A percentile compares a stretch with the other conserved stretches of the same genome.
Evolutionary conservation across 2,797 vertebrate genomes (phyloP).

Genomic region (Tauraco hartlaubi): DNA sequence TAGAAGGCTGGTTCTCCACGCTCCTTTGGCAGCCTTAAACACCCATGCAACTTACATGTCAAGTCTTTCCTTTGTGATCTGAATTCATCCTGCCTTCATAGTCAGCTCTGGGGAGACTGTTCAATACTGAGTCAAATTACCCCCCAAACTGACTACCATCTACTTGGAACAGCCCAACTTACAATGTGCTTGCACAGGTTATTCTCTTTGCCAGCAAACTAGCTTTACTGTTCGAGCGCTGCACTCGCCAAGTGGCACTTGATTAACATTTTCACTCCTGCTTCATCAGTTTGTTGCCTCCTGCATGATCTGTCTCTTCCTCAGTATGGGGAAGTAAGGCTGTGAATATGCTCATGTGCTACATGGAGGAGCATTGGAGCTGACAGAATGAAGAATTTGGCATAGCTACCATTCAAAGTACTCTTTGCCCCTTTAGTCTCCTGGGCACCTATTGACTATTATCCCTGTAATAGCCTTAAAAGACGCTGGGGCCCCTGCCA

Average conservation of each 20-base stretch:
- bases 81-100: background rate
- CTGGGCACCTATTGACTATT: background rate
- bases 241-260: accelerated
- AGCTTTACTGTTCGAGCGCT: background rate
- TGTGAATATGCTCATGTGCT: background rate
- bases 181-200: background rate
- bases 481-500: background rate
- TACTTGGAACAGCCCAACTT: background rate
- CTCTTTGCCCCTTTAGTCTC: background rate
- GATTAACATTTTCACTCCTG: background rate
- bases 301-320: background rate
- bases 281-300: background rate
- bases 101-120: background rate
- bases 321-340: background rate
- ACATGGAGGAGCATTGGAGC: background rate
- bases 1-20: background rate
- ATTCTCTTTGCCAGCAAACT: background rate
- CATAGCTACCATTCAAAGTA: background rate
- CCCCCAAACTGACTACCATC: background rate
- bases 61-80: background rate
- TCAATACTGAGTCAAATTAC: background rate
- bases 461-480: background rate
- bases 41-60: background rate
- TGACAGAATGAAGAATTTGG: background rate
- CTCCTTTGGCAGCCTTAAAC: background rate